Percentiles rank a stretch among this genome's conserved stretches.
phyloP scores from a whole-genome alignment of 2,888 invertebrate genomes.

The Mythimna pallens region DNA sequence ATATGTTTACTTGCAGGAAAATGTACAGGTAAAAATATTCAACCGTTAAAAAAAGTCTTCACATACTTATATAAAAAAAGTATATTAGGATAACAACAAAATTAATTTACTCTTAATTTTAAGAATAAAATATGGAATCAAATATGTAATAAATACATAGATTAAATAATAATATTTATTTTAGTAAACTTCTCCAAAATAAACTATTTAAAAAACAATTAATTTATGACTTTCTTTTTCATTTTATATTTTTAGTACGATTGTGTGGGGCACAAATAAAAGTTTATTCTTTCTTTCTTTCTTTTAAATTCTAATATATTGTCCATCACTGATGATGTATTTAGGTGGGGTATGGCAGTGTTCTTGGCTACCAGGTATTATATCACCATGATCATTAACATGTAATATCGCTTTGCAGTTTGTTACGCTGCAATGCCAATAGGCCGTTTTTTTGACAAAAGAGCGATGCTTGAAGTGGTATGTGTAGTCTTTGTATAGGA shows the following conservation, averaged over 20 bases:
- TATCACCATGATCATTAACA: background rate
- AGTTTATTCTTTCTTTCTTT: no score
- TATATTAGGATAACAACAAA: no score
- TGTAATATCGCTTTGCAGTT: background rate
- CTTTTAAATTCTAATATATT: background rate
- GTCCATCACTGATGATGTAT: background rate
- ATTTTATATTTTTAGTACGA: no score
- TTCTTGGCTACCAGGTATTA: background rate
- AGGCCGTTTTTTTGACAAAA: background rate
- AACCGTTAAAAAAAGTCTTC: no score
- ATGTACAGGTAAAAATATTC: background rate
- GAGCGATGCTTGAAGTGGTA: background rate
- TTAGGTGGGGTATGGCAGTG: background rate
- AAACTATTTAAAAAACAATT: background rate
- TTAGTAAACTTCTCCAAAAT: background rate
- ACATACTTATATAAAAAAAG: no score
- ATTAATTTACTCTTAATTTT: no score
- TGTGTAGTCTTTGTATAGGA: slow-evolving; percentile 5
- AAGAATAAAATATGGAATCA: background rate
- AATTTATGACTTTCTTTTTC: no score
- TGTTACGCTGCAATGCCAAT: background rate
- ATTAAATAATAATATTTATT: no score
- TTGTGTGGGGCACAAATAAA: no score
- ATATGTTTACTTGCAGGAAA: background rate
- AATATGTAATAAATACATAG: no score